phyloP scores from a whole-genome alignment of 2,888 invertebrate species.

The Tipula unca region DNA sequence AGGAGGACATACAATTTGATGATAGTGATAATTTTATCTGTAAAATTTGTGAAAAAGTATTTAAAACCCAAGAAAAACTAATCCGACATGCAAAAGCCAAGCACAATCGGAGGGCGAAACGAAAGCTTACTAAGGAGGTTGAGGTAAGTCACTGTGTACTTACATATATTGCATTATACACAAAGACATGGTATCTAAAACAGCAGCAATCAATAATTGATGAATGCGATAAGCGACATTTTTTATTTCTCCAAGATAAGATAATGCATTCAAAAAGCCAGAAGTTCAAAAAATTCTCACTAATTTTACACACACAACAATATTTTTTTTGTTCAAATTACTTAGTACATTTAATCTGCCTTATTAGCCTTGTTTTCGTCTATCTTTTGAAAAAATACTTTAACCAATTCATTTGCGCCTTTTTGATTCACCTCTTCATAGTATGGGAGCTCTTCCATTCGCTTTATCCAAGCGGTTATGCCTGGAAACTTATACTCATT shows the following conservation, averaged over 20 bases:
- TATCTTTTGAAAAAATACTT: neutral
- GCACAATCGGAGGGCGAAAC: neutral
- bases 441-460: neutral
- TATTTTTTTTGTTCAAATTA: neutral
- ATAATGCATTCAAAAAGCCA: neutral
- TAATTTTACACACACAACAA: neutral
- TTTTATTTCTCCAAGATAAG: neutral
- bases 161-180: neutral
- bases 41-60: neutral
- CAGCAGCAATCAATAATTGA: neutral
- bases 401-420: neutral
- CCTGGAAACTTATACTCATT: neutral
- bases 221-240: neutral
- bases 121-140: neutral
- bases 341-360: neutral
- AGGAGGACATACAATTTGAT: neutral
- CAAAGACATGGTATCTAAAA: neutral
- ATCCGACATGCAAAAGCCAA: neutral
- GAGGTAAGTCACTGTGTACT: neutral
- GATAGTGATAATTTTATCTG: neutral
- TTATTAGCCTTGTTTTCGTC: neutral
- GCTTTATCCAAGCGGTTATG: slow-evolving; percentile 3
- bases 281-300: neutral
- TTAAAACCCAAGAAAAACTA: neutral
- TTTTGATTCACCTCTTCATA: slow-evolving; percentile 16